Base-by-base conservation (phyloP, 2,888 invertebrate species). In the Lochmaea crataegi region DNA sequence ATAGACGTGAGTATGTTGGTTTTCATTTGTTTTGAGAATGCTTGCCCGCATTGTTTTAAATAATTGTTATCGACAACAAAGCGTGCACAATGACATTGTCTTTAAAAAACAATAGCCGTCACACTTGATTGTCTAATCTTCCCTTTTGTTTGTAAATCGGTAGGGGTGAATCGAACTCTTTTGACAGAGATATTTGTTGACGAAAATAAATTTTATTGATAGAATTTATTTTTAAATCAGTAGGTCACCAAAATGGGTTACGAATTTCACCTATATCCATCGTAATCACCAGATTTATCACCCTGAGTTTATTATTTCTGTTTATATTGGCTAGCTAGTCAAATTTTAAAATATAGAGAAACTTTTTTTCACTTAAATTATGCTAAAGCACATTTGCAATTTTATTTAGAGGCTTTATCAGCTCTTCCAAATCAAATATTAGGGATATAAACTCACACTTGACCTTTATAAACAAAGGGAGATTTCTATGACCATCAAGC, bases 111-210 rank as follows among this genome's bases (percentile, higher is more conserved):
- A 79, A 77, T 77, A 75, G 78, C 77, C 75, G 77, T 76, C 77
- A 79, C 79, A 79, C 78, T 80, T 77, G 77, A 80, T 79, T 66
- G 71, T 72, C 74, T 67, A 71, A 74, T 74, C 76, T 70, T 71
- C 32, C 32, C 1, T 69, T 51, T 58, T 66, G 61, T 58, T 70
- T 38, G 16, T 65, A 26, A 65, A 65, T 45, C 16, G 18, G 53
- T 18, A 58, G 58, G 32, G 58, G 32, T 32, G 58, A 58, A 18
- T 10, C 1, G 10, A 18, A 16, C 16, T 53, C 16, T 53, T 10
- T 58, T 14, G 9, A 53, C 53, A 53, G 16, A 53, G 18, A 22
- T 22, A 22, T 22, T 22, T 22, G 22, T 22, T 22, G 22, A 22
- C 22, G 22, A 22, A 22, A 22, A 22, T 22, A 22, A 22, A 22